Base-by-base conservation (phyloP, 92 coral and sea anemone species). In the Nematostella vectensis region DNA sequence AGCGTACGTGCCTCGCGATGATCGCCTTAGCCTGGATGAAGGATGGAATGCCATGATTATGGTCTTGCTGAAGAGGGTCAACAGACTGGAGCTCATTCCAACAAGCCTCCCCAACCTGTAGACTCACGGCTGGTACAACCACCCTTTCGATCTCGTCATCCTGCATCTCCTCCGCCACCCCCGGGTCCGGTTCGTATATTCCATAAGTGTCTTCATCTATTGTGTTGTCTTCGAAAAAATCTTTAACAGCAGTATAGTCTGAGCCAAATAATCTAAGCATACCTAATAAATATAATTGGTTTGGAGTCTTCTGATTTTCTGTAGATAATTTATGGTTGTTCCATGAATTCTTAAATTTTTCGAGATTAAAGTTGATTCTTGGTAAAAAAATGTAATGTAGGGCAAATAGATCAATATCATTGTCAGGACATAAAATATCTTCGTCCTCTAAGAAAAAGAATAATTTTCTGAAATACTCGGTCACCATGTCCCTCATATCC, bases 251-350 rank as follows among this genome's bases (percentile, higher is more conserved):
- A 0, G 61, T 69, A 36, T 69, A 38, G 11, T 58, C 25, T 27
- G 55, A 54, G 0, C 64, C 73, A 29, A 40, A 49, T 27, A 67
- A 11, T 2, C 39, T 39, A 2, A 67, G 13, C 63, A 67, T 67
- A 2, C 73, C 73, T 0, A 58, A 53, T 17, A 68, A 48, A 26
- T 58, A 76, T 3, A 76, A 29, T 25, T 76, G 76, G 50, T 68
- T 59, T 0, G 82, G 82, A 13, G 76, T 61, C 25, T 50, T 48
- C 38, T 61, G 61, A 22, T 40, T 15, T 57, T 76, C 82, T 0
- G 82, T 59, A 11, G 73, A 56, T 1, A 74, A 54, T 31, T 67
- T 69, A 50, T 67, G 75, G 22, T 61, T 62, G 50, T 76, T 76
- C 82, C 82, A 76, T 24, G 61, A 49, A 19, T 54, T 36, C 27